phyloP scores from a whole-genome alignment of 2,888 invertebrate genomes.

The Brenthis hecate region DNA sequence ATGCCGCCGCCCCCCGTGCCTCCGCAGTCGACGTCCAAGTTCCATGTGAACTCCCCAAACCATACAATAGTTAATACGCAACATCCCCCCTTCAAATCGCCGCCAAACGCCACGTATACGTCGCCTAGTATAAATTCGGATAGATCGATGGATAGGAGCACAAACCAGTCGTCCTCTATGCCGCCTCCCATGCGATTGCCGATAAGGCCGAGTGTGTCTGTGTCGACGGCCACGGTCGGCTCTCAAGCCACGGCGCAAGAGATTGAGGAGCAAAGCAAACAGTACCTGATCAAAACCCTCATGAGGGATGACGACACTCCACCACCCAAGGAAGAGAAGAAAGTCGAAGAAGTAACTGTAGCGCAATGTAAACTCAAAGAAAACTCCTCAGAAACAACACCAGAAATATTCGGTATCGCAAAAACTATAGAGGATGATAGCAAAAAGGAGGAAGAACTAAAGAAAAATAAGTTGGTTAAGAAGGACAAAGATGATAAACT shows the following conservation, averaged over 20 bases:
- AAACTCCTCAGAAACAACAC: conserved; percentile 61
- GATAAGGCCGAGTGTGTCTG: conserved; percentile 56
- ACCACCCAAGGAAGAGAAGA: conserved; percentile 83
- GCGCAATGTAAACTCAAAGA: conserved; percentile 67
- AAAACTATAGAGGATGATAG: conserved; percentile 63
- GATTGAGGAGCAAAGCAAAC: conserved; percentile 86
- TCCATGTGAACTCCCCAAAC: conserved; percentile 44
- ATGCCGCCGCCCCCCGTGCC: conserved; percentile 70
- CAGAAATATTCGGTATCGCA: conserved; percentile 82
- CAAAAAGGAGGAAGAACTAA: conserved; percentile 53
- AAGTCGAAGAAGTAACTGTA: conserved; percentile 78
- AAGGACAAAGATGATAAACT: conserved; percentile 62
- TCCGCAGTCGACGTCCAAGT: conserved; percentile 54
- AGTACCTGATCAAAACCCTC: conserved; percentile 94
- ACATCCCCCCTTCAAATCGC: conserved; percentile 53
- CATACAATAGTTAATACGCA: conserved; percentile 42
- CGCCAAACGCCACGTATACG: conserved; percentile 49
- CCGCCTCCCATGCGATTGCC: conserved; percentile 69
- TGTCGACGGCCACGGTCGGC: conserved; percentile 71
- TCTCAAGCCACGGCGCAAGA: conserved; percentile 80
- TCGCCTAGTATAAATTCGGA: conserved; percentile 41
- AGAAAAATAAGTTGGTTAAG: conserved; percentile 49
- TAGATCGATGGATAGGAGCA: conserved; percentile 33
- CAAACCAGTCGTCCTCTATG: conserved; percentile 53
- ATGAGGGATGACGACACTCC: conserved; percentile 93